Evolutionary conservation across 2,797 vertebrate genomes (phyloP), one percentile per base, ranked within the genome.

Genomic region (Emydoidea blandingii): DNA sequence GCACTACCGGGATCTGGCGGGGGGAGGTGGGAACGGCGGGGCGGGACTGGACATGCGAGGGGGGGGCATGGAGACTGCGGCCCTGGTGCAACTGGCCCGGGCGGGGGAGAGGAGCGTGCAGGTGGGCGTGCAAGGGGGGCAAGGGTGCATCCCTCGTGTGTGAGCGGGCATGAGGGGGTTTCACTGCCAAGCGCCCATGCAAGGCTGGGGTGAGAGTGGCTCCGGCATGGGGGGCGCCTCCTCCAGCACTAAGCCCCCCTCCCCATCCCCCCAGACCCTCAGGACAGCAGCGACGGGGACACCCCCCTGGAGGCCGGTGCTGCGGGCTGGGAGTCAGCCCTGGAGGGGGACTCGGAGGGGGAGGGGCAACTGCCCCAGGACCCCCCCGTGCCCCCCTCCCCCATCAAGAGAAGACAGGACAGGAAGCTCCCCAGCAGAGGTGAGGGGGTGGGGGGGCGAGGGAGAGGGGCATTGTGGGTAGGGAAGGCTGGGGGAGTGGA

Each of bases 341-440:
- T 47, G 25, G 74, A 76, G 74, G 89, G 27, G 18, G 90, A 97
- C 29, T 94, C 83, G 23, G 96, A 96, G 56, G 93, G 89, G 72
- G 96, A 97, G 57, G 95, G 95, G 3, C 85, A 97, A 16, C 95
- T 23, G 96, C 96, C 27, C 96, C 97, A 95, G 31, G 72, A 92
- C 54, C 97, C 79, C 25, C 86, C 94, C 1, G 80, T 93, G 31
- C 89, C 94, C 86, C 88, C 96, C 12, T 95, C 97, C 12, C 96
- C 98, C 6, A 95, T 94, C 87, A 98, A 97, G 94, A 98, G 98
- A 29, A 91, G 89, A 25, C 83, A 78, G 31, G 86, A 86, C 41
- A 89, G 79, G 37, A 96, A 88, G 62, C 31, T 53, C 12, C 72
- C 25, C 23, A 25, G 41, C 37, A 25, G 41, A 74, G 72, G 76